Conservation (phyloP, 1,140 invertebrate genomes). For the Drosophila ironensis region DNA sequence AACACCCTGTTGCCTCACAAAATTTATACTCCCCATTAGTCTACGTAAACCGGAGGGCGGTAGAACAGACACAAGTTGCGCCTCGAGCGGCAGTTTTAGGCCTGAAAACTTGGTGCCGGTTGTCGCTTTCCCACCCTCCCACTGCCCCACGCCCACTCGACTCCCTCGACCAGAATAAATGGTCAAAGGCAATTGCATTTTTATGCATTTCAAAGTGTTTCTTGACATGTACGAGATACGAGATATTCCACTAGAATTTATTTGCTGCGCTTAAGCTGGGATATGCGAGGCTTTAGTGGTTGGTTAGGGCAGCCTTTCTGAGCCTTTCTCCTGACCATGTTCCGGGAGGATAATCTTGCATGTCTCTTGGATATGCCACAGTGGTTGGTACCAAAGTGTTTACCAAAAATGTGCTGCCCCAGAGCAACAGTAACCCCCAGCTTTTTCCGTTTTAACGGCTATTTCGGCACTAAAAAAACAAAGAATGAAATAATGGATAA, state of each 20-base stretch:
- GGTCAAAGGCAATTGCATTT: slow-evolving; percentile 65
- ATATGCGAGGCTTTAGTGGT: slow-evolving; percentile 2
- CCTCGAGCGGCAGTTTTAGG: slow-evolving; percentile 47
- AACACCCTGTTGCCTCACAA: no score
- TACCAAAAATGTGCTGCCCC: no score
- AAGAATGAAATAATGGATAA: slow-evolving; percentile 13
- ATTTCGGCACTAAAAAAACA: slow-evolving; percentile 44
- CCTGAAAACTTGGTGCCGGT: slow-evolving; percentile 33
- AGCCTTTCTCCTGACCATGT: slow-evolving; percentile 1
- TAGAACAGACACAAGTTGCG: slow-evolving; percentile 50
- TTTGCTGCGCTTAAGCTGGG: slow-evolving; percentile 20
- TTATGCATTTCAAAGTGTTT: slow-evolving; percentile 74
- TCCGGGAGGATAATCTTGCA: slow-evolving; percentile 9
- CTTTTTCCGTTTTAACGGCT: slow-evolving; percentile 68
- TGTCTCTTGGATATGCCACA: background rate
- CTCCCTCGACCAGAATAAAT: slow-evolving; percentile 16
- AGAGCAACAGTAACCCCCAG: background rate
- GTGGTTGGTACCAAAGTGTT: background rate
- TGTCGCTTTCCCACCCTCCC: slow-evolving; percentile 31
- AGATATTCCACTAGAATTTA: slow-evolving; percentile 49
- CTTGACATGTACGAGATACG: slow-evolving; percentile 54
- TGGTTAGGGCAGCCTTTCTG: background rate
- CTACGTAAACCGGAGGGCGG: no score
- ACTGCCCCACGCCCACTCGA: background rate
- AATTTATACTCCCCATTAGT: no score